Percentiles rank a stretch among this genome's conserved stretches.
Evolutionary conservation across 2,888 invertebrate species (phyloP).

Genomic region (Coenonympha arcania): DNA sequence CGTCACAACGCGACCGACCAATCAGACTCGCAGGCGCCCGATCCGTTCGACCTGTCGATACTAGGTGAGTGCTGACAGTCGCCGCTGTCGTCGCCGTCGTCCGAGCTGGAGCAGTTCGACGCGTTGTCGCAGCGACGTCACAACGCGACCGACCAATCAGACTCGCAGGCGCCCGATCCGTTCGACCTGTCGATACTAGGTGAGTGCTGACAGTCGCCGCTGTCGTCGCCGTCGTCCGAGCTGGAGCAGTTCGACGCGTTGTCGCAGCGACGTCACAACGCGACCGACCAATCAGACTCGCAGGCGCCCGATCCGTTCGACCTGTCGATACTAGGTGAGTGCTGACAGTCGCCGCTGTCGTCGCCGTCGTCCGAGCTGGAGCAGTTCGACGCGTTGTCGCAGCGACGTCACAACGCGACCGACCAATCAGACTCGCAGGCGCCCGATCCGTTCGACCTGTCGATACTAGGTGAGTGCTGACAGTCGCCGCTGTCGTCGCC

Average conservation of each 20-base stretch:
- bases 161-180: slow-evolving; percentile 77
- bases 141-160: slow-evolving; percentile 58
- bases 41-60: slow-evolving; percentile 81
- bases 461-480: slow-evolving; percentile 74
- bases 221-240: slow-evolving; percentile 74
- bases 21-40: slow-evolving; percentile 77
- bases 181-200: slow-evolving; percentile 80
- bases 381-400: slow-evolving; percentile 90
- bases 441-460: slow-evolving; percentile 81
- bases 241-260: slow-evolving; percentile 91
- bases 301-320: slow-evolving; percentile 81
- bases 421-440: slow-evolving; percentile 76
- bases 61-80: slow-evolving; percentile 61
- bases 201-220: slow-evolving; percentile 35
- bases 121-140: slow-evolving; percentile 84
- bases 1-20: slow-evolving; percentile 53
- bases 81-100: slow-evolving; percentile 56
- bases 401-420: slow-evolving; percentile 73
- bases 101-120: slow-evolving; percentile 91
- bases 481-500: slow-evolving; percentile 65
- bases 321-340: slow-evolving; percentile 75
- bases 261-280: slow-evolving; percentile 79
- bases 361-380: slow-evolving; percentile 81
- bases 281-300: slow-evolving; percentile 70
- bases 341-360: slow-evolving; percentile 54